Evolutionary conservation across 2,113 vertebrate genomes (phyloP), one percentile per base, ranked within the genome.

Genomic region (Scomber colias): DNA sequence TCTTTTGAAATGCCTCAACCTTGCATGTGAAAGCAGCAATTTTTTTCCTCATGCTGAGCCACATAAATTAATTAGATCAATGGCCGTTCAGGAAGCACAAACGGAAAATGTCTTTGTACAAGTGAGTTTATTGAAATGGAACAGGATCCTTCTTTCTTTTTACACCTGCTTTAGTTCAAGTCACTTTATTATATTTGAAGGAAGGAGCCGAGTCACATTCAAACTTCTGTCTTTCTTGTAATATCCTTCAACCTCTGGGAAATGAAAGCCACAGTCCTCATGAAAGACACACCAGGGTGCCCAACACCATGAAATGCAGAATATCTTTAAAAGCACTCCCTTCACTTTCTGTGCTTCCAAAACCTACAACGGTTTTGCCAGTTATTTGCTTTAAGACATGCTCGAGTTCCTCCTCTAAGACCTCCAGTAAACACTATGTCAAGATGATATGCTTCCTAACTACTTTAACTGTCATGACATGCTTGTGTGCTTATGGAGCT

Each of bases 91-190:
- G n/a, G 55, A 63, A 70, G 74, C 65, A 72, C 21, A 44, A 77
- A 80, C 0, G 40, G 15, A 73, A 71, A 73, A 77, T 50, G 54
- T 73, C 64, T 31, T 66, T 31, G 62, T 19, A 80, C 57, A 85
- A 83, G 81, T 74, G 59, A 64, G 16, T 76, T 81, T 63, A 77
- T 61, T 83, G 76, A 89, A 89, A 84, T 75, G 49, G 45, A 87
- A 31, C 6, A 19, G 40, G 40, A 62, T 44, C 8, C 49, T 27
- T 51, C n/a, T 31, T n/a, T 70, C 12, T 11, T n/a, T 17, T 11
- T 10, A 44, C 60, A 45, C 56, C 53, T 4, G 3, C 49, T 75
- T 67, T n/a, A 57, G 21, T 56, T 17, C 27, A 75, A 72, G 53
- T 75, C 53, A 44, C 48, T 84, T 79, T 59, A 69, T 82, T 61